These are phyloP conservation scores for Tubulanus polymorphus DNA, from an alignment of 2,888 invertebrate species.

Conservation along the genomic window DNA sequence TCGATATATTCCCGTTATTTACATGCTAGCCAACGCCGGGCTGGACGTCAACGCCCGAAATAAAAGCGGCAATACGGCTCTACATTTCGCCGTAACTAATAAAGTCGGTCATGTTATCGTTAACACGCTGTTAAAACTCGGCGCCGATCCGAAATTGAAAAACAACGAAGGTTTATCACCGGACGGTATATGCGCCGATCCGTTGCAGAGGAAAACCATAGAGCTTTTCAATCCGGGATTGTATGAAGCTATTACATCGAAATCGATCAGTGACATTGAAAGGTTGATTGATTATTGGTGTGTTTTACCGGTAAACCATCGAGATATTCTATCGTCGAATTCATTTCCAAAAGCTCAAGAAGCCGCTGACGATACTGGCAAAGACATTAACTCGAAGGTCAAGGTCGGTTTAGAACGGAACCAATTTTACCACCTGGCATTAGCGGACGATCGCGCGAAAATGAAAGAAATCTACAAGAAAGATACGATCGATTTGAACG, in stretches of 20 bases:
- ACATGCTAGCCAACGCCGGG: background rate
- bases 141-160: background rate
- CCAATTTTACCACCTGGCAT: background rate
- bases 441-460: background rate
- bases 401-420: background rate
- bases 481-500: background rate
- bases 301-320: background rate
- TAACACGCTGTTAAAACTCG: background rate
- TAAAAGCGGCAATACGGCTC: background rate
- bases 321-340: background rate
- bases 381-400: background rate
- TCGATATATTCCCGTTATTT: background rate
- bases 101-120: background rate
- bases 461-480: background rate
- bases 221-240: background rate
- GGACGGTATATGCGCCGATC: background rate
- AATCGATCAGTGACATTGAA: background rate
- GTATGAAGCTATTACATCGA: background rate
- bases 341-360: too few relatives aligned
- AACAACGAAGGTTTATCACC: background rate
- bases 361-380: background rate
- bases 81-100: background rate
- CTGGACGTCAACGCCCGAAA: background rate
- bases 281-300: background rate
- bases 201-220: background rate